Evolutionary conservation across 2,113 vertebrate genomes (phyloP), one percentile per base, ranked within the genome.

Genomic region (Verasper variegatus): DNA sequence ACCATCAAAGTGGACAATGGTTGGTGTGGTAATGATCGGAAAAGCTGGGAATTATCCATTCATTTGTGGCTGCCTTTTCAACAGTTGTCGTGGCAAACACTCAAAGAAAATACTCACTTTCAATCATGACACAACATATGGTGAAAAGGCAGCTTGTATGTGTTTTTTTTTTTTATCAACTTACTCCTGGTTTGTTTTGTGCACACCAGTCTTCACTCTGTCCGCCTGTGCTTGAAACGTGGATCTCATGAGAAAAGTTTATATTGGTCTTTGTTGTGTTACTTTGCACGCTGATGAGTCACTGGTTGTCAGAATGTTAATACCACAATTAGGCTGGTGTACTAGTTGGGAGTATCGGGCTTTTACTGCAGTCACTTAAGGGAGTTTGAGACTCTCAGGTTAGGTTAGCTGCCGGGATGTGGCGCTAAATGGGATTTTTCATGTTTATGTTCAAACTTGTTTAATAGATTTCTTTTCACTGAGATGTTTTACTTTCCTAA

Each of bases 41-140:
- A 56, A 51, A 67, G 27, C n/a, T 18, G 55, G 47, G 6, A 62
- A 26, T 20, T 59, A 37, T 5, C 9, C 35, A 37, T 71, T 26
- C 6, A 31, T 61, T 14, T 64, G 21, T 55, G n/a, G 81, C 88
- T 88, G 66, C 89, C 88, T 88, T 90, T 90, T 89, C 86, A 90
- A 71, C 84, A 81, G 8, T 77, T 83, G 52, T 68, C 77, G 76
- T 84, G 64, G 27, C 20, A 74, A 80, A 78, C 17, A 57, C 7
- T 47, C 8, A 59, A 58, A 56, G 11, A 51, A 51, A 56, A 37
- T 17, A 26, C 31, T 68, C 23, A 35, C 4, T 78, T 83, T 83
- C 10, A 24, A 20, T 63, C 24, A 55, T 6, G 11, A 37, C 74
- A 78, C 79, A 85, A 47, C 56, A 81, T 86, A 74, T 86, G 86